Evolutionary conservation across 2,888 invertebrate species (phyloP).

Genomic region (Liopterus haemorrhoidalis): DNA sequence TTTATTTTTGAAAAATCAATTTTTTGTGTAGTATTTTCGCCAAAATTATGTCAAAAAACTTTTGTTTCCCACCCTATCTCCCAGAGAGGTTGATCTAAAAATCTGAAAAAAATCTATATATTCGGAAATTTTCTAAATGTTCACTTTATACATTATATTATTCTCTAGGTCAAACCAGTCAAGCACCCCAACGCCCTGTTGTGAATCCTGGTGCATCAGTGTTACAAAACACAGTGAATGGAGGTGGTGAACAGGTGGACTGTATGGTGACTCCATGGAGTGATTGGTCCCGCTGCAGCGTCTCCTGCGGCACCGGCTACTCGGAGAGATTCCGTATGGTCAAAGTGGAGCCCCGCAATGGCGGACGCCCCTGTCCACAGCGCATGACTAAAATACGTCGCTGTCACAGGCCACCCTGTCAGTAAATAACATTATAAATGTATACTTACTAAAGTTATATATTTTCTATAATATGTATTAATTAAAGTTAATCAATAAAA

Average conservation of each 20-base stretch:
- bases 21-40: no score
- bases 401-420: conserved; percentile 46
- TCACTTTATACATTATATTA: no score
- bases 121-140: no score
- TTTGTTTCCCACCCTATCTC: no score
- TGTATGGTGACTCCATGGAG: conserved; percentile 77
- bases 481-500: neutral
- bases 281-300: conserved; percentile 76
- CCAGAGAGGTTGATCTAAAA: no score
- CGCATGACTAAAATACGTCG: conserved; percentile 54
- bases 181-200: no score
- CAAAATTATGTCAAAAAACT: no score
- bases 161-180: no score
- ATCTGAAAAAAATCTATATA: no score
- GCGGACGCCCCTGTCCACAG: conserved; percentile 59
- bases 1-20: no score
- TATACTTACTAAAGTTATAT: neutral
- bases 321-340: conserved; percentile 59
- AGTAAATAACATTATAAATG: neutral
- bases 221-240: no score
- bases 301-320: conserved; percentile 69
- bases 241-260: no score
- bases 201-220: conserved; percentile 23
- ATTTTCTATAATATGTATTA: neutral
- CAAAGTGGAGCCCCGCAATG: conserved; percentile 57